A percentile compares a stretch with the other conserved stretches of the same genome.
phyloP scores from a whole-genome alignment of 1,140 invertebrate species.

The Temnothorax longispinosus region DNA sequence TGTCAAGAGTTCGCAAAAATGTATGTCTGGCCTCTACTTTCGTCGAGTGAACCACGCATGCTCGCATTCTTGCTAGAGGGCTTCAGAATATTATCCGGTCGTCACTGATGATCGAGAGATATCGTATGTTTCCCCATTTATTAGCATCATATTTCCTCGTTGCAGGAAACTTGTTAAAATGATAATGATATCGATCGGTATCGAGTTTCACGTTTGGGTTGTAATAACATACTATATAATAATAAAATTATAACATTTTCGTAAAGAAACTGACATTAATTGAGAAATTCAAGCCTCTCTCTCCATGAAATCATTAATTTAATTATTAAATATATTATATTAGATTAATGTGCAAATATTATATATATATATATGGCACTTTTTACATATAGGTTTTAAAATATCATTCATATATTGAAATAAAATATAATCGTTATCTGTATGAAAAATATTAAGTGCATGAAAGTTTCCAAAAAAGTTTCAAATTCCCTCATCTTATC shows the following conservation, averaged over 20 bases:
- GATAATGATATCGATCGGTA: neutral
- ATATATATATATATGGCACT: neutral
- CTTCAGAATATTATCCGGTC: neutral
- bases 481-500: neutral
- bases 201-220: neutral
- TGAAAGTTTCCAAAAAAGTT: neutral
- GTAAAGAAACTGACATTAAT: neutral
- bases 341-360: neutral
- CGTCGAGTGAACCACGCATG: neutral
- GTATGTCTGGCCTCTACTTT: neutral
- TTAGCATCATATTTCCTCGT: neutral
- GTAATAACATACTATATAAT: neutral
- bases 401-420: neutral
- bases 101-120: neutral
- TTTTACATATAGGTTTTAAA: neutral
- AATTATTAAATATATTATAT: neutral
- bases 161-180: neutral
- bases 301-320: neutral
- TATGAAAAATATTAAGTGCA: neutral
- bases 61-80: neutral
- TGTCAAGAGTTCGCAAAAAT: neutral
- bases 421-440: neutral
- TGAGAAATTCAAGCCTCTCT: neutral
- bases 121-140: neutral
- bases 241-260: neutral